Base-by-base conservation (phyloP, 37 sponge, comb jelly and placozoan species). In the Chondrilla cf. caribensis region DNA sequence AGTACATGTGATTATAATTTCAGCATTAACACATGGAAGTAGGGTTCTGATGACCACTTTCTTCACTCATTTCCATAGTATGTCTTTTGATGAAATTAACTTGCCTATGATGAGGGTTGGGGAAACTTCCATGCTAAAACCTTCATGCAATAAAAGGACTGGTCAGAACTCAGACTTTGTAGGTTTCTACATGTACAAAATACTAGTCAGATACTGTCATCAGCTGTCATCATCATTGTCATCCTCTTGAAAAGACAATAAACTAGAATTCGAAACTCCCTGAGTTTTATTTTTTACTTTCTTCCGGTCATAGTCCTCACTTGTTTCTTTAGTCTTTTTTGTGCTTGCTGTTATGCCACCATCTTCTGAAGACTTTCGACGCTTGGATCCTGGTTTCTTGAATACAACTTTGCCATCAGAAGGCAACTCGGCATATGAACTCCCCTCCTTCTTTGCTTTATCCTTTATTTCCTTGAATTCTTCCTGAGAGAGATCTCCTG, bases 181-280 rank as follows among this genome's bases (percentile, higher is more conserved):
- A n/a, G n/a, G n/a, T n/a, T n/a, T n/a, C n/a, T n/a, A n/a, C n/a
- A n/a, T n/a, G n/a, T n/a, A n/a, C n/a, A n/a, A 47, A 47, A 60
- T 7, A 60, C 5, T 17, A 3, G 35, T 31, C 68, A 67, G 68
- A 31, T 18, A 4, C 68, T 67, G 68, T 67, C 68, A 7, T 6
- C 68, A 6, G 11, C 11, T 47, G 51, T 47, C 51, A 26, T 68
- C 24, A 24, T 66, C 58, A 3, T 72, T 2, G 1, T 84, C 82
- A 11, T 85, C 89, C 18, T 81, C 85, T 38, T 71, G 82, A 89
- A 89, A 89, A 29, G 89, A 89, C 2, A 89, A 51, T 33, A 89
- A 66, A 38, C 86, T 89, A 8, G 37, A 75, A 66, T 84, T 84
- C 41, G 84, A 85, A 8, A 89, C 70, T 1, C 82, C 57, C 24